Evolutionary conservation across 1,140 invertebrate species (phyloP).

Genomic region (Drosophila melanica): DNA sequence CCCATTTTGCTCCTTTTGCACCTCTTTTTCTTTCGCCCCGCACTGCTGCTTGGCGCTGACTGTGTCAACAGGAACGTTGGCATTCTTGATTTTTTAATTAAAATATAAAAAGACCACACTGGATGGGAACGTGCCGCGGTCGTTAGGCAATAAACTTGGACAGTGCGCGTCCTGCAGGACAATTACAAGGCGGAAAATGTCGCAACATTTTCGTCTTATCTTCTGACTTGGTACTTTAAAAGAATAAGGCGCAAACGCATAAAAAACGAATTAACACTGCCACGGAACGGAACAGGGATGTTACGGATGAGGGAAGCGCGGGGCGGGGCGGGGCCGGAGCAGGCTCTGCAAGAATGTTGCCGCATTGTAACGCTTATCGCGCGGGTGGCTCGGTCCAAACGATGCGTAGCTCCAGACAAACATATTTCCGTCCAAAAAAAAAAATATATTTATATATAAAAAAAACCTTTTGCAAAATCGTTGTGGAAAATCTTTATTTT

Average conservation of each 20-base stretch:
- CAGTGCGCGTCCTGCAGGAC: constrained; percentile 77
- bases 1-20: neutral
- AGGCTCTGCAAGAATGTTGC: constrained; percentile 25
- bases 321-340: neutral
- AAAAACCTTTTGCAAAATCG: constrained; percentile 13
- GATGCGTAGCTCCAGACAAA: constrained; percentile 35
- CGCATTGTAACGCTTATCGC: constrained; percentile 50
- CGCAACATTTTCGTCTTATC: constrained; percentile 77
- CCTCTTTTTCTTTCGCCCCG: neutral
- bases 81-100: constrained; percentile 75
- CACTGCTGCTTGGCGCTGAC: constrained; percentile 11
- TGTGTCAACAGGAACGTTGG: constrained; percentile 37
- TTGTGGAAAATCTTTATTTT: constrained; percentile 75
- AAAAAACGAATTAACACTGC: constrained; percentile 55
- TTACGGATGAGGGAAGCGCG: too few species aligned
- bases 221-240: constrained; percentile 55
- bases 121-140: constrained; percentile 73
- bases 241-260: constrained; percentile 49
- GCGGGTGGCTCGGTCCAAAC: constrained; percentile 1
- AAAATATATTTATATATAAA: constrained; percentile 1
- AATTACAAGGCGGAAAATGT: constrained; percentile 82
- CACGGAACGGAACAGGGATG: neutral
- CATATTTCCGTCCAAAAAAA: constrained; percentile 34
- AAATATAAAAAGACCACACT: constrained; percentile 72
- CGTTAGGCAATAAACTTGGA: constrained; percentile 83